Base-by-base conservation (phyloP, 2,797 vertebrate species). In the Coregonus suidteri region DNA sequence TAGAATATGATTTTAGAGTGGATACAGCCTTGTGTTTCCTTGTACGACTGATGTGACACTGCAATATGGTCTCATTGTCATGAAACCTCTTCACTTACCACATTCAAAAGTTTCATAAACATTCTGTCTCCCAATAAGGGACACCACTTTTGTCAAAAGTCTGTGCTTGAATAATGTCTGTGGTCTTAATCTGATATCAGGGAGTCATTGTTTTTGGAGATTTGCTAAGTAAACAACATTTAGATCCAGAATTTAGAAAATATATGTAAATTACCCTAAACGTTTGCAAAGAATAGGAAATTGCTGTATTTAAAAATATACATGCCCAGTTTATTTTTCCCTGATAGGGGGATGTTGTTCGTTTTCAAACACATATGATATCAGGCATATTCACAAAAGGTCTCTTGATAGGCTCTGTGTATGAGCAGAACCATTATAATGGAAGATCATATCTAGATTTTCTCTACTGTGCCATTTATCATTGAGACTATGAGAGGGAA, bases 401-500 rank as follows among this genome's bases (percentile, higher is more conserved):
- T n/a, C 2, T 64, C 79, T 77, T 66, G 70, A 80, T 75, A 41
- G 59, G 41, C 20, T 31, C 20, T 5, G 52, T 70, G 66, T 78
- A 70, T 74, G 53, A 34, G 64, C 30, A 54, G 51, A 78, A 76
- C 47, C 72, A 62, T 75, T 76, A 76, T 78, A 84, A 81, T 79
- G 74, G 64, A 76, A 83, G 68, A 81, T 87, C 9, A 2, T 13
- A 47, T 47, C 41, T 13, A 47, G 41, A 47, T 11, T 90, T 88
- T 82, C 82, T 78, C 59, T 35, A 30, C 81, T 37, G 53, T 67
- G 73, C 84, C 79, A 88, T 89, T 90, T 88, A 92, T 91, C 87
- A 87, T 74, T 76, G 34, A 41, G 77, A 76, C 79, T 85, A 85
- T 85, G 84, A 83, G 90, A 86, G 85, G 76, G 83, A 88, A 91